Percentiles rank a stretch among this genome's conserved stretches.
Evolutionary conservation across 2,113 vertebrate genomes (phyloP).

Genomic region (Chloropsis hardwickii): DNA sequence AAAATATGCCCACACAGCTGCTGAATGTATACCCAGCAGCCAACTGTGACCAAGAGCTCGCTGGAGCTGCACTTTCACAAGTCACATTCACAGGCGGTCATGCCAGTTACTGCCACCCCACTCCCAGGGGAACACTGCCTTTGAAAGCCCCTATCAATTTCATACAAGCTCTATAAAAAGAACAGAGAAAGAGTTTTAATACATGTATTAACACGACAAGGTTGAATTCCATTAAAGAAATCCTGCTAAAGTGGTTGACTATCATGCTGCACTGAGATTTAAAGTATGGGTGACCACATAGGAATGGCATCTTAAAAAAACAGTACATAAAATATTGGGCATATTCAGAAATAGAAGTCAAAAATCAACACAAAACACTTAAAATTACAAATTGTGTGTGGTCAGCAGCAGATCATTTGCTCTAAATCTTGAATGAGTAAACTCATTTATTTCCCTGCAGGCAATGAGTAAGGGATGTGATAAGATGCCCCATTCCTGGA

Average conservation of each 20-base stretch:
- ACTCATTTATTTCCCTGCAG: neutral
- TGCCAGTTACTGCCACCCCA: neutral
- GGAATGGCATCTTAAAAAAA: neutral
- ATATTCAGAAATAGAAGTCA: neutral
- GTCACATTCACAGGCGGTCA: neutral
- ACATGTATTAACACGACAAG: neutral
- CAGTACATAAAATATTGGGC: neutral
- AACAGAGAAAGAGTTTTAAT: neutral
- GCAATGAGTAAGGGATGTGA: neutral
- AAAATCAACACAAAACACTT: neutral
- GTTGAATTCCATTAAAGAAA: neutral
- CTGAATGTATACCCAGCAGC: neutral
- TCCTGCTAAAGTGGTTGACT: neutral
- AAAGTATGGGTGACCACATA: neutral
- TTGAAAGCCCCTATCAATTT: slow-evolving; percentile 17
- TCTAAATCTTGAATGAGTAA: neutral
- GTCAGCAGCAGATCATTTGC: neutral
- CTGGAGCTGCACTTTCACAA: neutral
- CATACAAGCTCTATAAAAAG: neutral
- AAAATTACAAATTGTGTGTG: neutral
- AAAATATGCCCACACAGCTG: neutral
- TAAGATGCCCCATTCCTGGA: neutral
- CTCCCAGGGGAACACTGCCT: neutral
- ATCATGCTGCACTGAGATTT: neutral
- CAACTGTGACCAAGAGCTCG: neutral